Evolutionary conservation across 2,113 vertebrate species (phyloP).

Genomic region (Alethe diademata): DNA sequence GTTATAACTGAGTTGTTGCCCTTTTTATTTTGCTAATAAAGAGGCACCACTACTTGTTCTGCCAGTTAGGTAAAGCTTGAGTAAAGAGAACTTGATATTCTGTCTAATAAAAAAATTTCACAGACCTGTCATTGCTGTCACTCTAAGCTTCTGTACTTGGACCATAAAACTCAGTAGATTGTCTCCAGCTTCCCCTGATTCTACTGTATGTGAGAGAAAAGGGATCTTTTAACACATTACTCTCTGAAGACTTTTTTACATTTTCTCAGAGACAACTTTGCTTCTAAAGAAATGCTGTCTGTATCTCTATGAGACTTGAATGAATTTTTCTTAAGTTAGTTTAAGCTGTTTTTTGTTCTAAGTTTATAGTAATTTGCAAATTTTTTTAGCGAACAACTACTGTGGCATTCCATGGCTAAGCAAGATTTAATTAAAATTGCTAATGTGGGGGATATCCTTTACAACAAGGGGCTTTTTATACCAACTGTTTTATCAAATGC

Average conservation of each 20-base stretch:
- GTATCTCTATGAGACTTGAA: neutral
- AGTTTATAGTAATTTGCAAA: neutral
- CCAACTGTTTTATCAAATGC: neutral
- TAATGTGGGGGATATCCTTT: neutral
- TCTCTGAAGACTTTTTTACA: neutral
- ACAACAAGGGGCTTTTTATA: neutral
- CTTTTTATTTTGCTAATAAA: neutral
- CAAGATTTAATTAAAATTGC: neutral
- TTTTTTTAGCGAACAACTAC: neutral
- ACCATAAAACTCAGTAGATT: neutral
- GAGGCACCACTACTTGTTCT: neutral
- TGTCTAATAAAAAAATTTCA: neutral
- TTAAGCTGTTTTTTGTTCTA: neutral
- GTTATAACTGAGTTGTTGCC: neutral
- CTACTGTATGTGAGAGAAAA: neutral
- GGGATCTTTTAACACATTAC: neutral
- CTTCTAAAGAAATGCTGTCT: neutral
- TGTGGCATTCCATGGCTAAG: neutral
- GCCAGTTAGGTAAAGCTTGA: neutral
- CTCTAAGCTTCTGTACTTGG: neutral
- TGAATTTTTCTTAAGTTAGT: neutral
- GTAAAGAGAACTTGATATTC: neutral
- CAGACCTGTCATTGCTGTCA: neutral
- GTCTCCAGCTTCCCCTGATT: neutral
- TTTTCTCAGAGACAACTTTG: neutral